These are phyloP conservation scores for Oryctolagus cuniculus DNA, from an alignment of 2,113 vertebrate species.

Conservation along the genomic window mOryCun1.1 NC_091435.1:28234001-28234500, in stretches of 20 bases:
- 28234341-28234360: background rate
- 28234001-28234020: slow-evolving; percentile 50
- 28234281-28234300: background rate
- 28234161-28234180: slow-evolving; percentile 48
- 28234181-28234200: slow-evolving; percentile 51
- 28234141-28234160: slow-evolving; percentile 6
- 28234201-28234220: background rate
- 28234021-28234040: slow-evolving; percentile 50
- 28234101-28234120: slow-evolving; percentile 21
- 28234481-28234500: background rate
- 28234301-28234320: background rate
- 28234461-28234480: background rate
- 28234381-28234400: background rate
- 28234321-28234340: background rate
- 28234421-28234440: background rate
- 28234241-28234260: background rate
- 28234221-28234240: slow-evolving; percentile 20
- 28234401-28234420: background rate
- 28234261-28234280: background rate
- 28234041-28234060: slow-evolving; percentile 34
- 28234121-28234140: slow-evolving; percentile 21
- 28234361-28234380: background rate
- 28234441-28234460: background rate
- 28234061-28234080: slow-evolving; percentile 54
- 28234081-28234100: slow-evolving; percentile 53